Conservation (phyloP, 2,888 invertebrate genomes). For the Machimus rusticus region DNA sequence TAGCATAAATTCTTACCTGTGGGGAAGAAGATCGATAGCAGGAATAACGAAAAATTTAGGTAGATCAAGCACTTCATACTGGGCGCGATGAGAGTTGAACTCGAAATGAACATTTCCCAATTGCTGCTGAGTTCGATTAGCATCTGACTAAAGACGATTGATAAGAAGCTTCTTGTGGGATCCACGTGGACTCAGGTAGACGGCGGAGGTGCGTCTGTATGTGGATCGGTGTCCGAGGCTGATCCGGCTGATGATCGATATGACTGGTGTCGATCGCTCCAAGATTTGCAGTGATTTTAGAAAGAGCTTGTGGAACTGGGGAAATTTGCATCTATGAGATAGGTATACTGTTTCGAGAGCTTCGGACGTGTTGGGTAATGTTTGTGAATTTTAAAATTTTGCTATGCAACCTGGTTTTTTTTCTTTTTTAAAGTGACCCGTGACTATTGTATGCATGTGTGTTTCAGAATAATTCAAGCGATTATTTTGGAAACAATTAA, state of each 20-base stretch:
- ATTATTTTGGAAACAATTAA: not conserved
- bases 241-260: not conserved
- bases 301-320: not conserved
- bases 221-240: not conserved
- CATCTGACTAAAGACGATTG: not conserved
- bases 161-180: conserved; percentile 8
- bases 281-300: not conserved
- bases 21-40: not conserved
- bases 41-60: not conserved
- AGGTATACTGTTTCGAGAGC: not conserved
- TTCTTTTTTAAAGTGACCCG: not conserved
- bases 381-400: not conserved
- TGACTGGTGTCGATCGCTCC: not conserved
- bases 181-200: not conserved
- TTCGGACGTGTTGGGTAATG: not conserved
- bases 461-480: not conserved
- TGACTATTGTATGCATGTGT: not conserved
- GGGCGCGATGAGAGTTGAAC: not conserved
- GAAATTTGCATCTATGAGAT: not conserved
- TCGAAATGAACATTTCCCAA: not conserved
- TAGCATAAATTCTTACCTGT: not conserved
- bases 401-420: not conserved
- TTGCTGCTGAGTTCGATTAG: conserved; percentile 6
- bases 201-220: not conserved
- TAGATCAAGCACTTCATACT: not conserved